These are phyloP conservation scores for Phoebastria nigripes DNA, from an alignment of 2,797 vertebrate genomes.

Conservation along the genomic window DNA sequence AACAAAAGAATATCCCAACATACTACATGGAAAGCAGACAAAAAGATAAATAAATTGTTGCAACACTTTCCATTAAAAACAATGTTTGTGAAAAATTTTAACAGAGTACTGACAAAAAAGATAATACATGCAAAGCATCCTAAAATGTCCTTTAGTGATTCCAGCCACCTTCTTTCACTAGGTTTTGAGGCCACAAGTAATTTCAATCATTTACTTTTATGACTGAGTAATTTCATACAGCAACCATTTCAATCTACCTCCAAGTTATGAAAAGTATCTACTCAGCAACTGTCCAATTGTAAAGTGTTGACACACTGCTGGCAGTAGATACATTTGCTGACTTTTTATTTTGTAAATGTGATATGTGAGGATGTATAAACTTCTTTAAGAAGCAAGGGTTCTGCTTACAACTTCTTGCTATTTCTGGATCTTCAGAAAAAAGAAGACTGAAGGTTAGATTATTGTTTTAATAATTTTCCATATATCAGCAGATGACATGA, in stretches of 20 bases:
- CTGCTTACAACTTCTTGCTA: background rate
- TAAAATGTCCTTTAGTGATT: background rate
- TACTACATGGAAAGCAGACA: background rate
- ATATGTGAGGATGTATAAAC: background rate
- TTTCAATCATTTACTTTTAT: background rate
- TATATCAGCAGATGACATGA: background rate
- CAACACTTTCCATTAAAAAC: background rate
- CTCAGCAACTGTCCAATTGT: background rate
- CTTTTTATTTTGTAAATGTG: slow-evolving; percentile 13
- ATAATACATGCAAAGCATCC: background rate
- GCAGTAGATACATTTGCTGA: background rate
- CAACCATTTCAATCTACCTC: background rate
- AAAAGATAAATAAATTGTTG: background rate
- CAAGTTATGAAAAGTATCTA: slow-evolving; percentile 9
- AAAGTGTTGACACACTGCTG: background rate
- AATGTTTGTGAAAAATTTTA: background rate
- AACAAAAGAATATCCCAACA: background rate
- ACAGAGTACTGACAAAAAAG: background rate
- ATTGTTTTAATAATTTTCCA: background rate
- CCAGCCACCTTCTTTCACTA: background rate
- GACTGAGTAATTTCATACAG: slow-evolving; percentile 12
- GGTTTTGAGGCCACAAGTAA: background rate
- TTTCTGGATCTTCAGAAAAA: background rate
- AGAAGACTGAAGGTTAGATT: background rate
- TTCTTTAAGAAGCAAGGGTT: background rate